Evolutionary conservation across 2,113 vertebrate genomes (phyloP).

Genomic region (Oceanodroma tethys): DNA sequence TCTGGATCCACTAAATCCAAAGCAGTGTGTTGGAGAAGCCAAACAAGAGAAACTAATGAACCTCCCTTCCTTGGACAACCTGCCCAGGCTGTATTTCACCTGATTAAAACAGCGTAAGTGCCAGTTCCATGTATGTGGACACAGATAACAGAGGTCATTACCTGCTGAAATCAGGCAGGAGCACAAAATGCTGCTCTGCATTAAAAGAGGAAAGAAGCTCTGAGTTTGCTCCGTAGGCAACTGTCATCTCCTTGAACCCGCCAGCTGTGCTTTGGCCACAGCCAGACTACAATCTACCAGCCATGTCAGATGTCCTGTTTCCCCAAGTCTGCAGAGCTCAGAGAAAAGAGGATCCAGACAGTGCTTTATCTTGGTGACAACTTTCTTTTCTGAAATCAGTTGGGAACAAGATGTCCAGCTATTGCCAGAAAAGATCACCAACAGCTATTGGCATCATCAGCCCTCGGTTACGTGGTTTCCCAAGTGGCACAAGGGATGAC

Average conservation of each 20-base stretch:
- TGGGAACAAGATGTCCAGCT: neutral
- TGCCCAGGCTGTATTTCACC: neutral
- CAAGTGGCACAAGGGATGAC: constrained; percentile 62
- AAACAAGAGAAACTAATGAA: neutral
- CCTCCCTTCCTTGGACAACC: neutral
- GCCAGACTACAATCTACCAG: neutral
- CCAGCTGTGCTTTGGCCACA: neutral
- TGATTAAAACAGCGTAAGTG: neutral
- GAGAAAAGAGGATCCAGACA: neutral
- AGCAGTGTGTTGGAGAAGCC: neutral
- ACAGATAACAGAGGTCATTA: neutral
- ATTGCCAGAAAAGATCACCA: constrained; percentile 27
- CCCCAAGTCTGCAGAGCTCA: neutral
- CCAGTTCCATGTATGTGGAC: neutral
- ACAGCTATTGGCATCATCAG: neutral
- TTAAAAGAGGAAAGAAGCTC: neutral
- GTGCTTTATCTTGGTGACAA: constrained; percentile 22
- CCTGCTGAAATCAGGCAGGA: neutral
- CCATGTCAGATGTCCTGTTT: neutral
- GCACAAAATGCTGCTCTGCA: neutral
- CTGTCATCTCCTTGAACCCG: neutral
- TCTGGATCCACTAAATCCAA: neutral
- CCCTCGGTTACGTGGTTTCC: neutral
- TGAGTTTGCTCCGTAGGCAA: neutral
- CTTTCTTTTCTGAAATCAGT: neutral